Base-by-base conservation (phyloP, 1,140 invertebrate genomes). In the Bilobella aurantiaca region DNA sequence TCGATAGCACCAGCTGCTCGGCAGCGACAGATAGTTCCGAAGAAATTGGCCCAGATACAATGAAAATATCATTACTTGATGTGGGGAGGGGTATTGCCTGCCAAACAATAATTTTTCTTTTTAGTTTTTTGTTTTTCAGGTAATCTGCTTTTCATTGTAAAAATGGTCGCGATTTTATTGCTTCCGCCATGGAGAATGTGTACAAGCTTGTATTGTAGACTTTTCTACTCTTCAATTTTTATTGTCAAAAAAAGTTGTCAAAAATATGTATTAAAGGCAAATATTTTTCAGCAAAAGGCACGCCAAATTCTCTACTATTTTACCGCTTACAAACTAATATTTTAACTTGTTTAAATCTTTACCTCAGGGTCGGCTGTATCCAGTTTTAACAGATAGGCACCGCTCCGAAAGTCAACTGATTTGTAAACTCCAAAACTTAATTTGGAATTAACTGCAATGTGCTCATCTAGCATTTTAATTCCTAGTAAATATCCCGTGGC, bases 301-400 rank as follows among this genome's bases (percentile, higher is more conserved):
- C 23, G 14, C 12, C 23, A 60, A 29, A 31, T 14, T 14, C 28
- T n/a, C n/a, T n/a, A n/a, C n/a, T n/a, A n/a, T n/a, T n/a, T n/a
- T n/a, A n/a, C n/a, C n/a, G n/a, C n/a, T n/a, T n/a, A n/a, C n/a
- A n/a, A n/a, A n/a, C n/a, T n/a, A n/a, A n/a, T n/a, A n/a, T n/a
- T n/a, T n/a, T n/a, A n/a, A n/a, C n/a, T n/a, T n/a, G n/a, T n/a
- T n/a, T n/a, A n/a, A 32, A 60, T 8, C 12, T n/a, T 28, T 64
- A 69, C 68, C 47, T 64, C 60, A 29, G 49, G 64, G 3, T 12
- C 58, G 34, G 37, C 28, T 25, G 91, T 90, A 76, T 88, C 82
- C 0, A 93, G 92, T 84, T 93, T 92, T 73, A 99, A 98, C 0
- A 99, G 79, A 77, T 99, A 99, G 0, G 95, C 96, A 0, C 96